phyloP scores from a whole-genome alignment of 2,888 invertebrate species.

The Silvanus unidentatus region DNA sequence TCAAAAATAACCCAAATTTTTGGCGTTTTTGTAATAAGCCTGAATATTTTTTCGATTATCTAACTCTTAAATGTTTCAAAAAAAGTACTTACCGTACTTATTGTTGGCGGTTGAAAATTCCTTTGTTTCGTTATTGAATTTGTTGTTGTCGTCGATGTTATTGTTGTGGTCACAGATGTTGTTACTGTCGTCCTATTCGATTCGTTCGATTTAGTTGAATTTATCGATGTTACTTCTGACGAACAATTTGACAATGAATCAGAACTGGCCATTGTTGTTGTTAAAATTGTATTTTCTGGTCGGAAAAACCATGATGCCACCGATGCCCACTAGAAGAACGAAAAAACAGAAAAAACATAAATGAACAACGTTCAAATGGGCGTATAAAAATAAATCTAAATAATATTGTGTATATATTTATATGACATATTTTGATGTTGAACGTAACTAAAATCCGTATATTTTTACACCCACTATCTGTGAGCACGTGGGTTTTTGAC shows the following conservation, averaged over 20 bases:
- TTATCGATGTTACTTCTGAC: too few relatives aligned
- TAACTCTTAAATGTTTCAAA: too few relatives aligned
- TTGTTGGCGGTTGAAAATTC: constrained; percentile 42
- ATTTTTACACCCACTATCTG: constrained; percentile 38
- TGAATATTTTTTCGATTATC: too few relatives aligned
- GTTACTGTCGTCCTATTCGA: neutral
- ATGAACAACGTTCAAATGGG: too few relatives aligned
- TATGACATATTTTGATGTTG: constrained; percentile 25
- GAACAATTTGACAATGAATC: neutral
- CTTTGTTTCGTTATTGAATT: constrained; percentile 25
- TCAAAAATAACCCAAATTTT: too few relatives aligned
- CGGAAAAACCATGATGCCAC: constrained; percentile 49
- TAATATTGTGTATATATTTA: constrained; percentile 8
- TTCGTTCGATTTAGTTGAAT: too few relatives aligned
- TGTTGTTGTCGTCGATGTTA: constrained; percentile 6
- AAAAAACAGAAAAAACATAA: constrained; percentile 8
- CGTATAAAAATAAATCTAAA: neutral
- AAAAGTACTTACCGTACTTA: constrained; percentile 42
- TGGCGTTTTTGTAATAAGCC: too few relatives aligned
- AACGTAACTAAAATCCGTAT: constrained; percentile 31
- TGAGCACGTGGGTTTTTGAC: constrained; percentile 30
- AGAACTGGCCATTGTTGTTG: constrained; percentile 32
- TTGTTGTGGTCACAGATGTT: constrained; percentile 7
- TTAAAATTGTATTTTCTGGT: constrained; percentile 38
- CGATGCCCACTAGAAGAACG: constrained; percentile 47